Evolutionary conservation across 2,113 vertebrate species (phyloP).

Genomic region (Circaetus cinerascens): DNA sequence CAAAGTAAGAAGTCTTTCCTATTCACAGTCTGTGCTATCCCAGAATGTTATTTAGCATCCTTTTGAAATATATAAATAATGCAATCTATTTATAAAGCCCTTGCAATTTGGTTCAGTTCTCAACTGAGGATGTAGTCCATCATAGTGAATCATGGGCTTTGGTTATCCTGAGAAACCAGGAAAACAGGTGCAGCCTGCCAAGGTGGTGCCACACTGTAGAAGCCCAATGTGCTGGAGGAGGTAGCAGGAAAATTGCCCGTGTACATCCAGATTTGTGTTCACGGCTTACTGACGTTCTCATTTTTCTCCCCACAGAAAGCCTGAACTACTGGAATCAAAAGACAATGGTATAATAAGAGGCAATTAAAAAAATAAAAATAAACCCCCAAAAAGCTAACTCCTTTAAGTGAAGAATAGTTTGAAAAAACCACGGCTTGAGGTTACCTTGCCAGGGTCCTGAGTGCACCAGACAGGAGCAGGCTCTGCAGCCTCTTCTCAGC

Average conservation of each 20-base stretch:
- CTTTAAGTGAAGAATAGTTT: neutral
- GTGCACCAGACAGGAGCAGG: neutral
- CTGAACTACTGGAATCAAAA: neutral
- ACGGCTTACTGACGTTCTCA: neutral
- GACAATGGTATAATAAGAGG: neutral
- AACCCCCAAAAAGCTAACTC: neutral
- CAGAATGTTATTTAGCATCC: neutral
- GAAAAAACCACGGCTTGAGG: fast-evolving
- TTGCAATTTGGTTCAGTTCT: neutral
- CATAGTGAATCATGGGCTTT: neutral
- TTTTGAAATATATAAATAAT: neutral
- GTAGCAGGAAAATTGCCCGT: neutral
- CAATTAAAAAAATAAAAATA: neutral
- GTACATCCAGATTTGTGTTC: neutral
- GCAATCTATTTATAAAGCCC: neutral
- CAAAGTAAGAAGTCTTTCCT: neutral
- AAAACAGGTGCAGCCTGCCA: neutral
- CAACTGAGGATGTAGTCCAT: neutral
- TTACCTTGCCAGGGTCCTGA: neutral
- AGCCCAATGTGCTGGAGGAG: neutral
- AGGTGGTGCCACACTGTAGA: neutral
- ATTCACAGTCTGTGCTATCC: neutral
- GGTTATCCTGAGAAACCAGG: neutral
- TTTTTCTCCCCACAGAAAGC: neutral
- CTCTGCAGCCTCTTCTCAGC: neutral